These are phyloP conservation scores for Nasonia giraulti DNA, from an alignment of 1,140 invertebrate genomes.

Conservation along the genomic window DNA sequence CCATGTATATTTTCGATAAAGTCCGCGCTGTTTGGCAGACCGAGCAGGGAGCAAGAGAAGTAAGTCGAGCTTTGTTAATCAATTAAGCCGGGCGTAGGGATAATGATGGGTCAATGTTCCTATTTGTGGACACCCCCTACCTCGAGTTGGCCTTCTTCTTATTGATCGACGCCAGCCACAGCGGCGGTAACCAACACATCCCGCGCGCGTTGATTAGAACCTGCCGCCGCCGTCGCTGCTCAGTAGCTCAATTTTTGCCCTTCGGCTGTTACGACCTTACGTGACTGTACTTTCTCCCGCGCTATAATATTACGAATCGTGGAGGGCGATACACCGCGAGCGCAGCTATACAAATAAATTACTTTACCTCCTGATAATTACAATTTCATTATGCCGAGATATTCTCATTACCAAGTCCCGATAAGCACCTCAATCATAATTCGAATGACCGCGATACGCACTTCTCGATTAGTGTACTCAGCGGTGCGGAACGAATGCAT, in stretches of 20 bases:
- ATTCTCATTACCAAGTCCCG: not conserved
- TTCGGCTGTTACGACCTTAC: constrained; percentile 45
- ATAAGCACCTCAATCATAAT: constrained; percentile 28
- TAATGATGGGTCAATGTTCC: constrained; percentile 53
- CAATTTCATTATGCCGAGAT: constrained; percentile 4
- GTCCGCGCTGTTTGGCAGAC: not conserved
- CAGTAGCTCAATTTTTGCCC: constrained; percentile 46
- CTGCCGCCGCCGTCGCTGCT: not conserved
- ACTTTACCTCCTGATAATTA: constrained; percentile 11
- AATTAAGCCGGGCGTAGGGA: constrained; percentile 49
- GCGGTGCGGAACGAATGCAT: too few relatives aligned
- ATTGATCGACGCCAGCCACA: constrained; percentile 52
- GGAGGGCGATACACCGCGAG: not conserved
- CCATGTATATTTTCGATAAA: not conserved
- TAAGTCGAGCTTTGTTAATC: constrained; percentile 51
- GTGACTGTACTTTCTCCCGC: constrained; percentile 27
- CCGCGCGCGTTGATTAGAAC: constrained; percentile 49
- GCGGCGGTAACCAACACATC: constrained; percentile 20
- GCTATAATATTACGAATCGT: constrained; percentile 7
- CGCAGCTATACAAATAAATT: constrained; percentile 28
- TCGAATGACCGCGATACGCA: not conserved
- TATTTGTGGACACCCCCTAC: constrained; percentile 49
- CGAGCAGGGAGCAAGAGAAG: not conserved
- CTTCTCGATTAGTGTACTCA: not conserved
- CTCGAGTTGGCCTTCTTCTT: constrained; percentile 39